Percentiles rank a stretch among this genome's conserved stretches.
Conservation (phyloP, 2,797 vertebrate genomes). For the Apogon talboti region DNA sequence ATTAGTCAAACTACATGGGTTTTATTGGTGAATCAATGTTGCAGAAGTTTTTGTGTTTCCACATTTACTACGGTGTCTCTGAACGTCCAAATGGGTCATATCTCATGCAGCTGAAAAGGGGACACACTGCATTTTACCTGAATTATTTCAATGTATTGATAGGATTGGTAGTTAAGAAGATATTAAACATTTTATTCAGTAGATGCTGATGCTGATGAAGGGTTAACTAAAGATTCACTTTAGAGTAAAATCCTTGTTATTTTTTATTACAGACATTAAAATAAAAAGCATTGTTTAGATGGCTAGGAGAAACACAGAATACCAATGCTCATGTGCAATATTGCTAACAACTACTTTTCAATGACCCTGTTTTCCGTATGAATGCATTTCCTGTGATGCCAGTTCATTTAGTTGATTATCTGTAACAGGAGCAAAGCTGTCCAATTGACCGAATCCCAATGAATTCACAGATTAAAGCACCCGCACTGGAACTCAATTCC, state of each 20-base stretch:
- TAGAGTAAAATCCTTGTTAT: conserved; percentile 41
- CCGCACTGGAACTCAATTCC: conserved; percentile 35
- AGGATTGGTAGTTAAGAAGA: too few species aligned
- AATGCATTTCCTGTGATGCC: conserved; percentile 55
- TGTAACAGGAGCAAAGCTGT: conserved; percentile 29
- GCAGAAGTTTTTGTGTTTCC: too few species aligned
- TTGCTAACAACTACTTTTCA: conserved; percentile 64
- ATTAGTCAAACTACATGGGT: too few species aligned
- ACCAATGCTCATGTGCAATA: conserved; percentile 49
- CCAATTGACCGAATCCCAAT: conserved; percentile 58
- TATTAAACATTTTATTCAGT: too few species aligned
- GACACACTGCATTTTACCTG: too few species aligned
- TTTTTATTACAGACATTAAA: conserved; percentile 42
- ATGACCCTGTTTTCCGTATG: conserved; percentile 69
- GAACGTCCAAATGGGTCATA: too few species aligned
- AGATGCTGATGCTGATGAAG: too few species aligned
- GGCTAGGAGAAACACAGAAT: conserved; percentile 38
- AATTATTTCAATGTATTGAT: too few species aligned
- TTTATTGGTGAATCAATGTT: too few species aligned
- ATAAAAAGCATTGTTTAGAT: conserved; percentile 33
- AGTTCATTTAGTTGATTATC: conserved; percentile 67
- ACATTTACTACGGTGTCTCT: too few species aligned
- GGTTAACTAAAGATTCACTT: background rate
- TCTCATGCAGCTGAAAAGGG: too few species aligned
- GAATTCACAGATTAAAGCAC: conserved; percentile 56